phyloP scores from a whole-genome alignment of 2,797 vertebrate genomes.

The Serranus cabrilla region DNA sequence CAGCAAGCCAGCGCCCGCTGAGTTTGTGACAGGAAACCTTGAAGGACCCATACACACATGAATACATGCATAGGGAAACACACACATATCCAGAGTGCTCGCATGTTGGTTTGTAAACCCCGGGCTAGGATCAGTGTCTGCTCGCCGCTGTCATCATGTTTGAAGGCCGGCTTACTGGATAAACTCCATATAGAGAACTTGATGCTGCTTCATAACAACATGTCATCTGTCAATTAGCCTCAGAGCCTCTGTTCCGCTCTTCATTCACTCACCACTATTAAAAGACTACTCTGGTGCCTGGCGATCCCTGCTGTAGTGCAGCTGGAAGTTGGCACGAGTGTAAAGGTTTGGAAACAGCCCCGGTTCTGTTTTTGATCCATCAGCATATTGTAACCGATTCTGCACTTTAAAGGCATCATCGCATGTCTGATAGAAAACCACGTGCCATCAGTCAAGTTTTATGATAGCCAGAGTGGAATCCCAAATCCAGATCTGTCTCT shows the following conservation, averaged over 20 bases:
- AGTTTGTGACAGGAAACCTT: slow-evolving; percentile 17
- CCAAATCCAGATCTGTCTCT: slow-evolving; percentile 45
- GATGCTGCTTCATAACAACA: slow-evolving; percentile 18
- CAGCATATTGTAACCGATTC: slow-evolving; percentile 35
- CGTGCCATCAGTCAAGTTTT: slow-evolving; percentile 15
- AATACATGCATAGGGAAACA: not conserved
- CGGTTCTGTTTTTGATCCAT: slow-evolving; percentile 28
- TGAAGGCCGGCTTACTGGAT: slow-evolving; percentile 14
- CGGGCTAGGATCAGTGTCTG: slow-evolving; percentile 10
- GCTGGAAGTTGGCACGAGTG: not conserved
- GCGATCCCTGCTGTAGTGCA: slow-evolving; percentile 7
- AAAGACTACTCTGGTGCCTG: slow-evolving; percentile 34
- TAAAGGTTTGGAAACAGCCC: slow-evolving; percentile 17
- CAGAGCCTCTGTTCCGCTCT: slow-evolving; percentile 1
- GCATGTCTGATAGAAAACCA: slow-evolving; percentile 30
- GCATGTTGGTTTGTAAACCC: not conserved
- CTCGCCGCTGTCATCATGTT: not conserved
- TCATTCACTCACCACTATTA: slow-evolving; percentile 32
- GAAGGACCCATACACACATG: not conserved
- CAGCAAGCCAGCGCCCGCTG: slow-evolving; percentile 1
- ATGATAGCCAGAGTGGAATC: slow-evolving; percentile 25
- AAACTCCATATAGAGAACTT: slow-evolving; percentile 18
- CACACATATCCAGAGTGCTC: not conserved
- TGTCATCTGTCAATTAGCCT: slow-evolving; percentile 54
- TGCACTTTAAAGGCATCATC: slow-evolving; percentile 26